Base-by-base conservation (phyloP, 2,113 vertebrate species). In the Grantiella picta region DNA sequence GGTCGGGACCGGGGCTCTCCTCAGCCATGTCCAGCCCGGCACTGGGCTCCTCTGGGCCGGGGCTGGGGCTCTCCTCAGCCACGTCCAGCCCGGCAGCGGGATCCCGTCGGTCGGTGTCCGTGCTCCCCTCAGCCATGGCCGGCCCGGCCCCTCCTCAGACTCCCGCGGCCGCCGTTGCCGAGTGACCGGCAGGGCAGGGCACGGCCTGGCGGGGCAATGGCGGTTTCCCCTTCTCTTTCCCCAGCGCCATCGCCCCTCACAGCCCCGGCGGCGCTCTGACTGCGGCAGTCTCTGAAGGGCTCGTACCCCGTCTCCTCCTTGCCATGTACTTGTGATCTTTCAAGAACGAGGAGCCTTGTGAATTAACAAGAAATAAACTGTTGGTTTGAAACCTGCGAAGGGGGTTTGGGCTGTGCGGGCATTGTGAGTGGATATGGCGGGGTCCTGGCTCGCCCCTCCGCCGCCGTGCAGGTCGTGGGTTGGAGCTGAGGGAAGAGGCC, bases 381-480 rank as follows among this genome's bases (percentile, higher is more conserved):
- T 6, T 50, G 53, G 3, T 23, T 40, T 38, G 45, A 49, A 73
- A 22, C 10, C 17, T 28, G 1, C 8, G 22, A 42, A n/a, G 10
- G 47, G 18, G 15, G 4, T 63, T 50, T 50, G 33, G 33, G 47
- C 18, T 56, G 36, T 24, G 3, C 0, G 0, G 47, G 6, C 11
- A 15, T 15, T 16, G 44, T 8, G 71, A 28, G 21, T 27, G 27
- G 35, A 5, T 21, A 22, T 10, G 21, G 7, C 4, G 20, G 27
- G 35, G 14, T 8, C 29, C 22, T 19, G 66, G 15, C 18, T 79
- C 27, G 60, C 2, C 5, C 17, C 35, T 60, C 10, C 0, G 5
- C 19, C 1, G 9, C 40, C 0, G 0, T 27, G 45, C 78, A 4
- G 36, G 29, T 25, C 2, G 2, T 2, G 18, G 22, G 31, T 7